phyloP scores from a whole-genome alignment of 2,888 invertebrate genomes.

The Nomada ferruginata region DNA sequence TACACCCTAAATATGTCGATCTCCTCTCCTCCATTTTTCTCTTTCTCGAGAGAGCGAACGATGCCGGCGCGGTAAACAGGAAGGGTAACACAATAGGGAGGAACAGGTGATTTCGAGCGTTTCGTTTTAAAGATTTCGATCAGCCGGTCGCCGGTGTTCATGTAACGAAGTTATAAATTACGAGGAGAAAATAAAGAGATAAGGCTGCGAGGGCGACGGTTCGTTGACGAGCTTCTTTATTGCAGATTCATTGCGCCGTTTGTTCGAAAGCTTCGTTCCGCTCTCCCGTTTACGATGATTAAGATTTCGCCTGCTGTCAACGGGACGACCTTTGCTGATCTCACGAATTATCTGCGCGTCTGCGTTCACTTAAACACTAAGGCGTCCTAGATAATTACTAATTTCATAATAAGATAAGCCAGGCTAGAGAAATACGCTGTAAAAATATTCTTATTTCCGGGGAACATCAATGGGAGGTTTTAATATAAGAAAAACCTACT shows the following conservation, averaged over 20 bases:
- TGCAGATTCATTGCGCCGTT: constrained; percentile 52
- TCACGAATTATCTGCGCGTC: neutral
- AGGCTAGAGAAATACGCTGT: no score
- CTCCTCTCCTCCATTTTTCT: neutral
- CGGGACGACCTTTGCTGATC: constrained; percentile 3
- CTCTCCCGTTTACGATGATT: constrained; percentile 41
- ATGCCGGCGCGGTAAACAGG: neutral
- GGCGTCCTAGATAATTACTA: no score
- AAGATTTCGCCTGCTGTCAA: constrained; percentile 41
- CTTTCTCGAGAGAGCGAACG: neutral
- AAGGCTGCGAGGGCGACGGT: constrained; percentile 20
- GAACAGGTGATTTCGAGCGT: constrained; percentile 45
- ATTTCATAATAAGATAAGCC: no score
- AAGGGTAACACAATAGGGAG: constrained; percentile 4
- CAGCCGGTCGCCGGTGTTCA: constrained; percentile 30
- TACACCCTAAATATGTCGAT: constrained; percentile 37
- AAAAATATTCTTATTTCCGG: no score
- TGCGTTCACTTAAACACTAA: no score
- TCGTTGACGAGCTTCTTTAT: constrained; percentile 49
- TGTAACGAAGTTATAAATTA: constrained; percentile 57
- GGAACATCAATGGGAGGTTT: no score
- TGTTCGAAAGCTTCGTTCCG: constrained; percentile 30
- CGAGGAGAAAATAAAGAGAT: constrained; percentile 47
- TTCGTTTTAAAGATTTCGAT: constrained; percentile 55
- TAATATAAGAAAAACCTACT: no score